Evolutionary conservation across 2,797 vertebrate genomes (phyloP).

Genomic region (Champsocephalus gunnari): DNA sequence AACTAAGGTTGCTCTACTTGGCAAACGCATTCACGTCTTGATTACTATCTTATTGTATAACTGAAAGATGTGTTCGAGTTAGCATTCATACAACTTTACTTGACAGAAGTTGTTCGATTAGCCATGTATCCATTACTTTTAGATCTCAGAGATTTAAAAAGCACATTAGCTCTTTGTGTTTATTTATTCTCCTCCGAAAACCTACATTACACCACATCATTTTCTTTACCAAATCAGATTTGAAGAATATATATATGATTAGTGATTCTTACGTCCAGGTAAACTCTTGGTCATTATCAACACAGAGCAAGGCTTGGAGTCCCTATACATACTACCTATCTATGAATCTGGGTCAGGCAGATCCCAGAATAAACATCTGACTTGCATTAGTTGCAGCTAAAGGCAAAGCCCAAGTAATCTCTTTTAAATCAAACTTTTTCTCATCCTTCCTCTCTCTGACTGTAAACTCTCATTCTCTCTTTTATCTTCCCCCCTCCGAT

Average conservation of each 20-base stretch:
- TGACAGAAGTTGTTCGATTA: background rate
- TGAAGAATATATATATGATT: no score
- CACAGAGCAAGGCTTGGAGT: background rate
- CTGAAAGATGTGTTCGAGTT: background rate
- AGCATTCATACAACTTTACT: background rate
- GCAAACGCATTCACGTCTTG: background rate
- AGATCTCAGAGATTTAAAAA: background rate
- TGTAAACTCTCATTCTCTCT: background rate
- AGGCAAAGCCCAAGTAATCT: slow-evolving; percentile 3
- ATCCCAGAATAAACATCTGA: slow-evolving; percentile 57
- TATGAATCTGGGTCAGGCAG: background rate
- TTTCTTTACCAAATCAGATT: background rate
- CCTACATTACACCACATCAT: background rate
- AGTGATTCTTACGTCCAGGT: no score
- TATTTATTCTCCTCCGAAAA: background rate
- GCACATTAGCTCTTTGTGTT: background rate
- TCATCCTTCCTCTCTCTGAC: background rate
- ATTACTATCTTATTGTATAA: background rate
- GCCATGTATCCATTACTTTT: background rate
- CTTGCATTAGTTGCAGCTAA: slow-evolving; percentile 57
- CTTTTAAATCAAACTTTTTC: background rate
- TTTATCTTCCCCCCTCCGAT: background rate
- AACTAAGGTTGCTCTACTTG: background rate
- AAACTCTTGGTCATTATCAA: no score
- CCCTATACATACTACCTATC: background rate